phyloP scores from a whole-genome alignment of 1,140 invertebrate species.

The Ganaspis sp. region DNA sequence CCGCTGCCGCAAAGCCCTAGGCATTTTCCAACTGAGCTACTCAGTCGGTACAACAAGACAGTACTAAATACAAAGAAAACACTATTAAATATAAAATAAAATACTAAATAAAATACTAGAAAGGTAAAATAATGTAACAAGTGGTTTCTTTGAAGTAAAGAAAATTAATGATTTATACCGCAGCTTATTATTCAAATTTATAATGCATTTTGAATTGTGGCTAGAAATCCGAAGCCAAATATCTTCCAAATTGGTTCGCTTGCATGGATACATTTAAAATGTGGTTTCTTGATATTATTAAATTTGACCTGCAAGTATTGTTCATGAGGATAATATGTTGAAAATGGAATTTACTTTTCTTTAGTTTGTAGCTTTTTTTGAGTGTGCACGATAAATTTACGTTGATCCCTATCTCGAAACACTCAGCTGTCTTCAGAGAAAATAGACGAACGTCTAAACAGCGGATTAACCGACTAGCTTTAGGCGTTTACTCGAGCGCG shows the following conservation, averaged over 20 bases:
- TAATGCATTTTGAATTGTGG: not conserved
- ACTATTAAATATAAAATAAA: too few relatives aligned
- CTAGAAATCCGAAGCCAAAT: not conserved
- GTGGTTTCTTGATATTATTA: conserved; percentile 19
- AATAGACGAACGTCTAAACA: conserved; percentile 28
- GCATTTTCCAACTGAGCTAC: too few relatives aligned
- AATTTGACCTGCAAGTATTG: conserved; percentile 22
- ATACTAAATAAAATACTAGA: too few relatives aligned
- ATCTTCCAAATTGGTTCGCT: not conserved
- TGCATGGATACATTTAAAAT: not conserved
- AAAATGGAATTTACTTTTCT: conserved; percentile 18
- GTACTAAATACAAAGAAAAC: too few relatives aligned
- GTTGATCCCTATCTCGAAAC: conserved; percentile 26
- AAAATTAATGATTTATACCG: too few relatives aligned
- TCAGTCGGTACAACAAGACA: too few relatives aligned
- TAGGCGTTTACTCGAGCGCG: conserved; percentile 30
- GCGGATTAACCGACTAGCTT: conserved; percentile 29
- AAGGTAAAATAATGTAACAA: too few relatives aligned
- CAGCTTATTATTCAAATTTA: too few relatives aligned
- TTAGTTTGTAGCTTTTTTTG: not conserved
- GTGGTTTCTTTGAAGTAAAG: too few relatives aligned
- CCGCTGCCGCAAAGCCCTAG: too few relatives aligned
- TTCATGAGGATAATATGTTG: conserved; percentile 11
- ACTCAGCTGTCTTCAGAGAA: conserved; percentile 28
- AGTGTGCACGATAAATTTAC: conserved; percentile 17